Conservation (phyloP, 2,888 invertebrate genomes). For the Agonopterix subpropinquella region DNA sequence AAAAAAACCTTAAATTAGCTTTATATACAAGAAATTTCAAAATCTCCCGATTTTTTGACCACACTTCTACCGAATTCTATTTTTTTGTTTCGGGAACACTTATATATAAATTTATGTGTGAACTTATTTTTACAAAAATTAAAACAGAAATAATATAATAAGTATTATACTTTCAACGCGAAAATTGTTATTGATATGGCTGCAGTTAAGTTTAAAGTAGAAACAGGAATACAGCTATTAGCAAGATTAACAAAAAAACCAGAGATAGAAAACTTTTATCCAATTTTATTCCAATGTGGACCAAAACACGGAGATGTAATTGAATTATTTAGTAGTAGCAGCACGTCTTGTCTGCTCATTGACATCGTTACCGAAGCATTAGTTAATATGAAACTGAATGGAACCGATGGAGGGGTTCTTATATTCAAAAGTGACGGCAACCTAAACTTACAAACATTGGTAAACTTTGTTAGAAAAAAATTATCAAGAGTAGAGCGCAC, state of each 20-base stretch:
- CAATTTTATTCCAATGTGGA: slow-evolving; percentile 54
- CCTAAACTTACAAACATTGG: slow-evolving; percentile 35
- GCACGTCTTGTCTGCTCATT: slow-evolving; percentile 32
- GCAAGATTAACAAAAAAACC: slow-evolving; percentile 64
- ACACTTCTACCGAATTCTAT: no score
- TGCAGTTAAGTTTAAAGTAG: slow-evolving; percentile 46
- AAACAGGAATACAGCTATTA: slow-evolving; percentile 77
- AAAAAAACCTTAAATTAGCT: no score
- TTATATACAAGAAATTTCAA: no score
- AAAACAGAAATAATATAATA: no score
- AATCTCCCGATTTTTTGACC: no score
- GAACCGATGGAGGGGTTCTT: slow-evolving; percentile 42
- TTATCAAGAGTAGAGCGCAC: slow-evolving; percentile 10
- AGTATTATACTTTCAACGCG: no score
- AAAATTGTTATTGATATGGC: no score
- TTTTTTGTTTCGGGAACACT: no score
- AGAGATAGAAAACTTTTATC: slow-evolving; percentile 58
- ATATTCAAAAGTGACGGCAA: slow-evolving; percentile 61
- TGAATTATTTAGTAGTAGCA: slow-evolving; percentile 44
- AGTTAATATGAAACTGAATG: slow-evolving; percentile 31
- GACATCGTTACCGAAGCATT: slow-evolving; percentile 54
- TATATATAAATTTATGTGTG: no score
- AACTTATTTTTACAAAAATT: no score
- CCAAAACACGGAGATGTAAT: slow-evolving; percentile 45
- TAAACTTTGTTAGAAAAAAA: slow-evolving; percentile 28